Conservation (phyloP, 2,888 invertebrate genomes). For the Phrixothrix hirtus region DNA sequence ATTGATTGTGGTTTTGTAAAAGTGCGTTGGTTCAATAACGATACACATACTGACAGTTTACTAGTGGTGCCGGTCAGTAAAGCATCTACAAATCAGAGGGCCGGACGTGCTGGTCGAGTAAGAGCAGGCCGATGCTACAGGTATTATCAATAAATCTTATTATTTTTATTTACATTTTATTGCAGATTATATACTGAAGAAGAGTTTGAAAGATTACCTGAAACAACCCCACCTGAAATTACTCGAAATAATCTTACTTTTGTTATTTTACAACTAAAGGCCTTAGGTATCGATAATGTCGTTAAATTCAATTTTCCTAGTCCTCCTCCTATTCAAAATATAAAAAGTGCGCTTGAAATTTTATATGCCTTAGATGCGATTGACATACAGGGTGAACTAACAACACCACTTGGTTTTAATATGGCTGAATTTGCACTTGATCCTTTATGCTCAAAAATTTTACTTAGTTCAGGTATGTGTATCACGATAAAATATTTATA, state of each 20-base stretch:
- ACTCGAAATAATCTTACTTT: slow-evolving; percentile 84
- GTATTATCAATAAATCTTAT: slow-evolving; percentile 50
- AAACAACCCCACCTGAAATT: slow-evolving; percentile 88
- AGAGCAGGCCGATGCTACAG: slow-evolving; percentile 82
- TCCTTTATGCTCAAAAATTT: slow-evolving; percentile 84
- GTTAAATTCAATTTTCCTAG: slow-evolving; percentile 90
- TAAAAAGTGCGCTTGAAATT: slow-evolving; percentile 82
- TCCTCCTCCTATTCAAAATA: slow-evolving; percentile 86
- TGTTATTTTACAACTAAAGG: slow-evolving; percentile 87
- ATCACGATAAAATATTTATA: neutral
- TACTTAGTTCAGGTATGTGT: slow-evolving; percentile 71
- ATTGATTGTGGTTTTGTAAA: slow-evolving; percentile 97
- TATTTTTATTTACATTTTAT: neutral
- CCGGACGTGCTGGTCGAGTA: slow-evolving; percentile 89
- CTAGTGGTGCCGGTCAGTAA: slow-evolving; percentile 80
- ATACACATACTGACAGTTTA: slow-evolving; percentile 82
- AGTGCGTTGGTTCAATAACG: slow-evolving; percentile 84
- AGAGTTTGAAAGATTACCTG: slow-evolving; percentile 70
- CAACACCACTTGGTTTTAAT: slow-evolving; percentile 73
- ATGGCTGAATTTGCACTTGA: slow-evolving; percentile 93
- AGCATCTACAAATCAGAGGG: slow-evolving; percentile 88
- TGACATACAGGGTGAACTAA: slow-evolving; percentile 76
- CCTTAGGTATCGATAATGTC: slow-evolving; percentile 91
- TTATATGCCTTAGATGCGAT: slow-evolving; percentile 84
- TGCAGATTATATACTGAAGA: slow-evolving; percentile 76